Base-by-base conservation (phyloP, 2,797 vertebrate species). In the Acanthurus leucopareius region DNA sequence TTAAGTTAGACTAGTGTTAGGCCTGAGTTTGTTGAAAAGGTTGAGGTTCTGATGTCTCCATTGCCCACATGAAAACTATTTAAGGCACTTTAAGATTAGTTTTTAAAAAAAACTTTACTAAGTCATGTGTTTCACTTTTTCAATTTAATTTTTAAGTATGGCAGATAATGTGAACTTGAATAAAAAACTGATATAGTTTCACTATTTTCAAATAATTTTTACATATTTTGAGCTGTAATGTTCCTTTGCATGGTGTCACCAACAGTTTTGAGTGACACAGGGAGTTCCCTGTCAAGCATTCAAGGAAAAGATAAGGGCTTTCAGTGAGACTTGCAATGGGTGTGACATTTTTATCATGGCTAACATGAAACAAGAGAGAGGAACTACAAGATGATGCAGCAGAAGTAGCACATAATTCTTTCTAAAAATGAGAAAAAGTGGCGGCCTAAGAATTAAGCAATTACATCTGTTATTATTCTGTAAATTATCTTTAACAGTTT, bases 291-390 rank as follows among this genome's bases (percentile, higher is more conserved):
- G 57, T 68, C 63, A 71, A 28, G 69, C 67, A 71, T 75, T 86
- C 52, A 70, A 77, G 47, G 77, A 25, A 68, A 61, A 95, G 95
- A 96, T 96, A 96, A 96, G 93, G 65, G 44, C 42, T n/a, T 56
- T 52, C 70, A 84, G 22, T 11, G 5, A 86, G 66, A 65, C 70
- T 66, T 58, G 70, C 56, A 80, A 40, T 77, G 93, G 94, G 92
- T 83, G 92, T 82, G 90, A 86, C 89, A 62, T 82, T 76, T 82
- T 95, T 94, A 94, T 94, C 92, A 82, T 66, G 19, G 40, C 66
- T 61, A 69, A 60, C 77, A 82, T 62, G 65, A 89, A 91, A 88
- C 62, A 81, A 84, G 67, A 82, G 35, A 68, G 17, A 47, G 45
- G 64, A 87, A 75, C 67, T 77, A 64, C 47, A 77, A 75, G 80